Evolutionary conservation across 2,888 invertebrate species (phyloP), one percentile per base, ranked within the genome.

Genomic region (Branchinecta sandiegonensis): DNA sequence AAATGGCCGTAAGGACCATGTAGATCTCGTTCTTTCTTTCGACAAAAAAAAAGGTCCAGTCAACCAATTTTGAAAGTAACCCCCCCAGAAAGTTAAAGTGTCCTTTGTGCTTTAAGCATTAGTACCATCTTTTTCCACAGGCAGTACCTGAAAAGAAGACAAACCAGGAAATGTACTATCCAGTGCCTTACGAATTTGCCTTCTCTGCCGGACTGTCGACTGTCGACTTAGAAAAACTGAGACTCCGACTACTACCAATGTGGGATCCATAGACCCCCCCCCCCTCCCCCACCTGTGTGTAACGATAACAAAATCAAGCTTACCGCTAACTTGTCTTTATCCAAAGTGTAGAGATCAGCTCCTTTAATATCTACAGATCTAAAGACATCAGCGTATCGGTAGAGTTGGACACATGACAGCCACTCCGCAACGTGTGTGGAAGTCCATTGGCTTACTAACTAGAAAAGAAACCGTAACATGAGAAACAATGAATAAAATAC

Each of bases 341-440:
- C 85, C 76, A 88, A 78, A 73, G 81, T 80, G 71, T 82, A 78
- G 72, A 88, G 80, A 78, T 86, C 85, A 73, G 81, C 79, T 72
- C 88, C 88, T 77, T 83, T 85, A 75, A 88, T 83, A 75, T 85
- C 84, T 76, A 84, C 83, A 73, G 85, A 84, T 74, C 84, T 83
- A 80, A 88, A 87, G 71, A 86, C 81, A 75, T 86, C 86, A 70
- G 84, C 83, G 78, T 86, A 86, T 71, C 85, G 81, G 77, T 85
- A 86, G 70, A 88, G 80, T 77, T 87, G 87, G 70, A 86, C 77
- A 67, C 85, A 85, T 68, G 86, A 85, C 86, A 88, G 85, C 86
- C 87, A 87, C 78, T 88, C 86, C 70, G 85, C 82, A 65, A 88
- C 86, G 76, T 87, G 84, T 68, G 81, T 77, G 68, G 84, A 82